Evolutionary conservation across 2,113 vertebrate genomes (phyloP).

Genomic region (Zapus hudsonius): DNA sequence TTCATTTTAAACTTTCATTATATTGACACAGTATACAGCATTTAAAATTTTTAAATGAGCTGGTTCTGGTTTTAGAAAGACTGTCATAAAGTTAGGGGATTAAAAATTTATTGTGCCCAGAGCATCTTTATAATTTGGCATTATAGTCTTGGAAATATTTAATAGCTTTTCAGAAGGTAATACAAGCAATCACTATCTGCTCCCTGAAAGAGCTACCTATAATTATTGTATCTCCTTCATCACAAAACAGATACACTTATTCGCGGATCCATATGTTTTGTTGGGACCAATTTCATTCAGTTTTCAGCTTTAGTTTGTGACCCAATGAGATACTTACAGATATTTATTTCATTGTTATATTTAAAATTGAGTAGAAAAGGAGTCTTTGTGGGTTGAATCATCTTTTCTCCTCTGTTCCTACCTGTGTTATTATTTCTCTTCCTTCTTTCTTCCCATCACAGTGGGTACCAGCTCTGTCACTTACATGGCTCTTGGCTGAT

Average conservation of each 20-base stretch:
- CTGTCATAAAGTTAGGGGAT: conserved; percentile 70
- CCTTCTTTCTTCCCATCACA: neutral
- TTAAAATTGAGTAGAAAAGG: conserved; percentile 33
- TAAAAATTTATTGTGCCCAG: conserved; percentile 72
- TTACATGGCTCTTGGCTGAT: conserved; percentile 6
- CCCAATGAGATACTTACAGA: neutral
- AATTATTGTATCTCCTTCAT: conserved; percentile 58
- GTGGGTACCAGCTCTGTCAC: neutral
- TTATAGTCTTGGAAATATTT: conserved; percentile 73
- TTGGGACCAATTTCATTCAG: neutral
- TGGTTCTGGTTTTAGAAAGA: conserved; percentile 73
- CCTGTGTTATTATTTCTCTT: neutral
- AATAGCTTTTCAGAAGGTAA: conserved; percentile 57
- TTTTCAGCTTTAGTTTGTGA: conserved; percentile 44
- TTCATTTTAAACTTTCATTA: conserved; percentile 22
- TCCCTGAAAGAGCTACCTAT: conserved; percentile 31
- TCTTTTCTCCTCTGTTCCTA: neutral
- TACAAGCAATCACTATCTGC: conserved; percentile 56
- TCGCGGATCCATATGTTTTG: conserved; percentile 5
- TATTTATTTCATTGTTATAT: neutral
- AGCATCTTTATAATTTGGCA: conserved; percentile 74
- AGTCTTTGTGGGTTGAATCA: neutral
- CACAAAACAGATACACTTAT: conserved; percentile 31
- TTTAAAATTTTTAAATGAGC: conserved; percentile 76
- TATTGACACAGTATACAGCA: neutral